Evolutionary conservation across 2,113 vertebrate species (phyloP).

Genomic region (Zosterops japonicus): DNA sequence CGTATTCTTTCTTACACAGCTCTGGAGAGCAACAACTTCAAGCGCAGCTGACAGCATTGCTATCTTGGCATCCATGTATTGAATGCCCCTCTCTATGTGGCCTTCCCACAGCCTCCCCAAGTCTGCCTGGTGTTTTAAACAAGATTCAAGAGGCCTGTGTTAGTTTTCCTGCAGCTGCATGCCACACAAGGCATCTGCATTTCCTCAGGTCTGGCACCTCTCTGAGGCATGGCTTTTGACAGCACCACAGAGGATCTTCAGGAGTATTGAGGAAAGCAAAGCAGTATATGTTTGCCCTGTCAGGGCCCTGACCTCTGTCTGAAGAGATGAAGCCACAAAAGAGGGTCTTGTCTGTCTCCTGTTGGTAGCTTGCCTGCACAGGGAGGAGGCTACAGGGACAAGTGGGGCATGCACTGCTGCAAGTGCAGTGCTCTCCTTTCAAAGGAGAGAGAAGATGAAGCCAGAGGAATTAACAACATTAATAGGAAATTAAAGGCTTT

Average conservation of each 20-base stretch:
- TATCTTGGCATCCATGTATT: not conserved
- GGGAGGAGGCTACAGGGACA: not conserved
- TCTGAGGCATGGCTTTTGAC: not conserved
- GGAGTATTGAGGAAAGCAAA: not conserved
- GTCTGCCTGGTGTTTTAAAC: not conserved
- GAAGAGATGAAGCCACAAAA: not conserved
- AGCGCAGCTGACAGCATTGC: constrained; percentile 7
- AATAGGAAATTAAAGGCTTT: not conserved
- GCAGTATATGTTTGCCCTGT: not conserved
- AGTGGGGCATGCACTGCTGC: not conserved
- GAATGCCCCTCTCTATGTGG: not conserved
- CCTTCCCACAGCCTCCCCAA: not conserved
- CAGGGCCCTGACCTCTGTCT: not conserved
- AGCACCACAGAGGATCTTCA: not conserved
- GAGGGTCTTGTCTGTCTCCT: not conserved
- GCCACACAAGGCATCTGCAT: not conserved
- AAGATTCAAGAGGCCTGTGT: not conserved
- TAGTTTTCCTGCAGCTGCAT: not conserved
- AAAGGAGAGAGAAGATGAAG: not conserved
- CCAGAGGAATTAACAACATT: not conserved
- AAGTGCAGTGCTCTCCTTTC: not conserved
- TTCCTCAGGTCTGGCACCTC: not conserved
- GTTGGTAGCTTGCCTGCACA: not conserved
- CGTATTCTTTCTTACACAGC: not conserved
- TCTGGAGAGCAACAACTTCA: constrained; percentile 47